Percentiles rank a stretch among this genome's conserved stretches.
phyloP scores from a whole-genome alignment of 2,797 vertebrate genomes.

The Buphagus erythrorhynchus region DNA sequence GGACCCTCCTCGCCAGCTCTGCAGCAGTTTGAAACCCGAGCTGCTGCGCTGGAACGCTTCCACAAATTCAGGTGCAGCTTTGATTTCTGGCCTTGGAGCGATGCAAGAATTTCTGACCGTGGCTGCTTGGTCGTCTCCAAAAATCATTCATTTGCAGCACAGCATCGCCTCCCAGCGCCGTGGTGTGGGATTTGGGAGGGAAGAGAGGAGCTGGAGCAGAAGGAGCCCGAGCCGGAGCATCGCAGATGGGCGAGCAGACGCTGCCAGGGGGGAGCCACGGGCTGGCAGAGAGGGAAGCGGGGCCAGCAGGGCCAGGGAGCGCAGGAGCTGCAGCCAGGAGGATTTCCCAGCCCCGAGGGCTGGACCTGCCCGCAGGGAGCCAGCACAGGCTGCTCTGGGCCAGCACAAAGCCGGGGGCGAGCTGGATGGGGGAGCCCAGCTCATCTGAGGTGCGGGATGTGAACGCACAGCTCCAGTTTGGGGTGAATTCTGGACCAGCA shows the following conservation, averaged over 20 bases:
- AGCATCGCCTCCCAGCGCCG: neutral
- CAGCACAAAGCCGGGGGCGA: fast-evolving
- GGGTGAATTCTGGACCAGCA: neutral
- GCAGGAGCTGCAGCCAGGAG: neutral
- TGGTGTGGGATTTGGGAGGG: neutral
- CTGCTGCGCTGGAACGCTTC: neutral
- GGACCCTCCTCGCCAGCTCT: neutral
- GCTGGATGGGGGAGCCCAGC: neutral
- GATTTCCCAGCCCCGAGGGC: neutral
- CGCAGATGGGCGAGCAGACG: slow-evolving; percentile 11
- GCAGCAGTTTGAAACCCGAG: neutral
- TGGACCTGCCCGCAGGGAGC: neutral
- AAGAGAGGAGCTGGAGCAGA: slow-evolving; percentile 11
- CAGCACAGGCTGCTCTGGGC: fast-evolving
- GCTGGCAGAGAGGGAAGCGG: neutral
- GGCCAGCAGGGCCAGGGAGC: neutral
- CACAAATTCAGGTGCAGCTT: neutral
- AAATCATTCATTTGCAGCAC: neutral
- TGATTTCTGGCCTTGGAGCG: neutral
- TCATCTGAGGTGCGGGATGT: fast-evolving
- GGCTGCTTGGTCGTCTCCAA: neutral
- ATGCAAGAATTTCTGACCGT: neutral
- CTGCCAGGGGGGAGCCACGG: neutral
- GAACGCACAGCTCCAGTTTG: neutral
- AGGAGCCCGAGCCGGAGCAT: neutral